phyloP scores from a whole-genome alignment of 2,113 vertebrate genomes.

The Tichodroma muraria region DNA sequence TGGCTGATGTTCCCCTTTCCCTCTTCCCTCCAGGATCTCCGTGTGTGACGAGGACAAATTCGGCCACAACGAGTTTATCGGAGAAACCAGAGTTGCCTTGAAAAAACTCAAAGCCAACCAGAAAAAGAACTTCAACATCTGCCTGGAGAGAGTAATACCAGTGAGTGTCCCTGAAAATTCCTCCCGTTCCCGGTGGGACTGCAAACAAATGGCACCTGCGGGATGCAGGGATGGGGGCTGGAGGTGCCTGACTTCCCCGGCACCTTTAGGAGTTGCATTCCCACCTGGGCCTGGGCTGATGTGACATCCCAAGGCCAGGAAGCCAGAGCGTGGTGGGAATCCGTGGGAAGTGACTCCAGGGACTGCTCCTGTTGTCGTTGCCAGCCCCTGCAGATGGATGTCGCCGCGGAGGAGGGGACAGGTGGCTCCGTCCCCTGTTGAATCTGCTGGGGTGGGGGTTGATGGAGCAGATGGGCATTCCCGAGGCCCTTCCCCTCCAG shows the following conservation, averaged over 20 bases:
- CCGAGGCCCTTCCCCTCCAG: neutral
- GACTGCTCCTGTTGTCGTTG: accelerated
- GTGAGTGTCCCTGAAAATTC: constrained; percentile 65
- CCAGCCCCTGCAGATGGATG: neutral
- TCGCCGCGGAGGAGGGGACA: neutral
- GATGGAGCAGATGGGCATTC: neutral
- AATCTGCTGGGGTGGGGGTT: neutral
- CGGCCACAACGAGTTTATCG: constrained; percentile 97
- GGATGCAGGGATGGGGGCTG: neutral
- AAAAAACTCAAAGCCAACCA: constrained; percentile 93
- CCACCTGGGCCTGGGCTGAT: neutral
- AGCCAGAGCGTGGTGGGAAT: neutral
- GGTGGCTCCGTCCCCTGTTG: neutral
- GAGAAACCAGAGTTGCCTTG: constrained; percentile 91
- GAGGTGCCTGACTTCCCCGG: neutral
- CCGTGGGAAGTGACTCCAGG: neutral
- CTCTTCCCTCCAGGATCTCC: constrained; percentile 76
- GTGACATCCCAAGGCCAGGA: neutral
- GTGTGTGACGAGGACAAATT: constrained; percentile 98
- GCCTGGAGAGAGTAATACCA: constrained; percentile 89
- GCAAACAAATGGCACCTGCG: accelerated
- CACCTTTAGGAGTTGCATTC: neutral
- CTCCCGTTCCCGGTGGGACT: accelerated
- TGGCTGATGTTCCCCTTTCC: neutral
- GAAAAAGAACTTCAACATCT: constrained; percentile 95